These are phyloP conservation scores for Dendrocincla fuliginosa DNA, from an alignment of 2,797 vertebrate species.

Conservation along the genomic window DNA sequence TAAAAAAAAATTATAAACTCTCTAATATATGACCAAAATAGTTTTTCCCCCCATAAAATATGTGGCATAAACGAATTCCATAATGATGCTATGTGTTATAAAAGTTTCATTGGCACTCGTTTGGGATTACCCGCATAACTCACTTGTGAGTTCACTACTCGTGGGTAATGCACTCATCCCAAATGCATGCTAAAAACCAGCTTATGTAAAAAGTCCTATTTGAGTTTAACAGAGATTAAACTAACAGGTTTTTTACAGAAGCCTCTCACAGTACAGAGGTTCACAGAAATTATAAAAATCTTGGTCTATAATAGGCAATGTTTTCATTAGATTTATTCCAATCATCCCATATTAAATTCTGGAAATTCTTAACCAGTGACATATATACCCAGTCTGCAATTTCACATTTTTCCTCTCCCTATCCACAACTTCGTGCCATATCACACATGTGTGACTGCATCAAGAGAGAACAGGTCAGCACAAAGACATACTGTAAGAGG, in stretches of 20 bases:
- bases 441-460: background rate
- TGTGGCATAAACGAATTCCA: constrained; percentile 40
- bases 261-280: background rate
- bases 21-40: constrained; percentile 30
- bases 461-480: background rate
- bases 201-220: constrained; percentile 2
- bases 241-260: background rate
- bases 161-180: constrained; percentile 40
- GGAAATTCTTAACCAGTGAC: background rate
- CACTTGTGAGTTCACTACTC: constrained; percentile 50
- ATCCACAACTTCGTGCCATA: background rate
- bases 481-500: background rate
- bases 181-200: constrained; percentile 44
- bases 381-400: background rate
- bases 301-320: constrained; percentile 6
- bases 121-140: constrained; percentile 60
- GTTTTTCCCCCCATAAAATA: background rate
- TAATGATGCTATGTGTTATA: constrained; percentile 19
- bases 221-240: constrained; percentile 13
- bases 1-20: background rate
- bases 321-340: constrained; percentile 30
- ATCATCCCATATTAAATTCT: background rate
- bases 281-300: background rate
- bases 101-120: constrained; percentile 51
- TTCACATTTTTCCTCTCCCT: background rate